These are phyloP conservation scores for Parnassius orleans DNA, from an alignment of 2,888 invertebrate genomes.

Conservation along the genomic window DNA sequence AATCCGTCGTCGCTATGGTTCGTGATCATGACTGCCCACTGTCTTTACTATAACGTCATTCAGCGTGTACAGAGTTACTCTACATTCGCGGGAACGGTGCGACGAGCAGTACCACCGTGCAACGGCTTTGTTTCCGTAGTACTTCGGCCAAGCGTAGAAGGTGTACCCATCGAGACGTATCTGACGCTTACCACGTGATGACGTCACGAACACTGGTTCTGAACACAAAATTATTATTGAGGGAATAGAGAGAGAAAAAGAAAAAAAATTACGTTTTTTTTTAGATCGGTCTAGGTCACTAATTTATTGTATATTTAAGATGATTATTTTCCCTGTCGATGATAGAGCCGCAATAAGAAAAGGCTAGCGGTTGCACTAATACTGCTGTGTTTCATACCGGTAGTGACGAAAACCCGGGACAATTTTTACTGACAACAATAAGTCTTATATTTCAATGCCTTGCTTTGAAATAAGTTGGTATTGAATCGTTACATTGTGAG, in stretches of 20 bases:
- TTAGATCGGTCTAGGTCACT: no score
- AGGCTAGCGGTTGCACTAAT: no score
- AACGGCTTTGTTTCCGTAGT: neutral
- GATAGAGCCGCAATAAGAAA: no score
- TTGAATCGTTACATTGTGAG: no score
- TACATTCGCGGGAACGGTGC: constrained; percentile 32
- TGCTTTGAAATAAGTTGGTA: no score
- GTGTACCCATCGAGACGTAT: constrained; percentile 32
- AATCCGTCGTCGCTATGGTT: constrained; percentile 7
- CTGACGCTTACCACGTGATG: constrained; percentile 30
- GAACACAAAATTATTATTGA: constrained; percentile 1
- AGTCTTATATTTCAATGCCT: no score
- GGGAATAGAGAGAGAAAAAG: neutral
- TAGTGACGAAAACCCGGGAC: no score
- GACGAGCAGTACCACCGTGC: constrained; percentile 33
- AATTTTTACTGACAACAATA: no score
- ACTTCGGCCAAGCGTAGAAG: constrained; percentile 29
- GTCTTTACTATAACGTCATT: constrained; percentile 26
- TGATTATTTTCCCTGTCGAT: no score
- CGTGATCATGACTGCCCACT: constrained; percentile 26
- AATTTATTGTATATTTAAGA: no score
- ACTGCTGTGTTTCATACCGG: no score
- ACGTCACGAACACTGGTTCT: constrained; percentile 30
- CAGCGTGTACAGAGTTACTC: constrained; percentile 25
- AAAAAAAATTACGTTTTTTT: neutral